These are phyloP conservation scores for Amblyteles armatorius DNA, from an alignment of 2,888 invertebrate species.

Conservation along the genomic window DNA sequence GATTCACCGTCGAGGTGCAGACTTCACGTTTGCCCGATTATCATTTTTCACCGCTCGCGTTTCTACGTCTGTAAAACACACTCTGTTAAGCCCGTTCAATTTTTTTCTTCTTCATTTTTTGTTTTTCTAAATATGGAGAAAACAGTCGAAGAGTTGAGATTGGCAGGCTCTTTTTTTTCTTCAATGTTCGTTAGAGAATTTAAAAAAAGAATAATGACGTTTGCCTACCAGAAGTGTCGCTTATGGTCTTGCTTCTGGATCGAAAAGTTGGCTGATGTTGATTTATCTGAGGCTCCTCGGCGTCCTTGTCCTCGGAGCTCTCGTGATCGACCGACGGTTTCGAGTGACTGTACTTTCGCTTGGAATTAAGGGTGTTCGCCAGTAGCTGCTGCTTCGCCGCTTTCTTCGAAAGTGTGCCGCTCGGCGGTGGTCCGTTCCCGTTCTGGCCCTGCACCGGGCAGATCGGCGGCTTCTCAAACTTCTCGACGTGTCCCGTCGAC, in stretches of 20 bases:
- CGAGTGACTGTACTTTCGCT: slow-evolving; percentile 82
- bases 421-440: slow-evolving; percentile 71
- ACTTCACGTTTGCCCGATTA: no score
- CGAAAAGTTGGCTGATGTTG: slow-evolving; percentile 87
- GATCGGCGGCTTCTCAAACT: slow-evolving; percentile 78
- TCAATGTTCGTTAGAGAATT: background rate
- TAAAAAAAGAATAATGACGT: slow-evolving; percentile 4
- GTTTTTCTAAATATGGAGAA: background rate
- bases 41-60: no score
- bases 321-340: slow-evolving; percentile 92
- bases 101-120: no score
- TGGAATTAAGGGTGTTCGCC: slow-evolving; percentile 85
- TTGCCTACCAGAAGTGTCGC: slow-evolving; percentile 90
- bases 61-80: no score
- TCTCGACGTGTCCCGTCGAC: slow-evolving; percentile 82
- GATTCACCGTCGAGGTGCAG: no score
- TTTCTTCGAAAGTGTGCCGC: slow-evolving; percentile 89
- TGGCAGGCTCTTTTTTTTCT: background rate
- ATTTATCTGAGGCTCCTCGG: slow-evolving; percentile 86
- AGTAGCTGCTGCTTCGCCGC: slow-evolving; percentile 92
- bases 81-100: no score
- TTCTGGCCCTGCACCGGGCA: slow-evolving; percentile 76
- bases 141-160: slow-evolving; percentile 10
- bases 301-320: slow-evolving; percentile 92
- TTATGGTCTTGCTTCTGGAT: slow-evolving; percentile 95